Evolutionary conservation across 2,888 invertebrate genomes (phyloP).

Genomic region (Cephonodes hylas): DNA sequence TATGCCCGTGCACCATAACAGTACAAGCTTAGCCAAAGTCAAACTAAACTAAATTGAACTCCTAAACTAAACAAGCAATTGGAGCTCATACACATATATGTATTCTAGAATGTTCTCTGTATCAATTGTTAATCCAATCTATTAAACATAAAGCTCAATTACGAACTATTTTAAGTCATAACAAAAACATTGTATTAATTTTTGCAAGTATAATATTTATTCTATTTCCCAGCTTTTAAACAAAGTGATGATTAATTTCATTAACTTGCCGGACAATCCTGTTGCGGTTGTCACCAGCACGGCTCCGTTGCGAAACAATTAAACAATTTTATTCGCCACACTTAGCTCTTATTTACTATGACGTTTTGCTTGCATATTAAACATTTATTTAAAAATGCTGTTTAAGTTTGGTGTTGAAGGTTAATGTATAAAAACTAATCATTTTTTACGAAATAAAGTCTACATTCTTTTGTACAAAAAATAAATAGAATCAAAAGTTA

Average conservation of each 20-base stretch:
- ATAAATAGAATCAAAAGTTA: not conserved
- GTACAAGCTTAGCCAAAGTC: too few relatives aligned
- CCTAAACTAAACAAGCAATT: too few relatives aligned
- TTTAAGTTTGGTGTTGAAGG: too few relatives aligned
- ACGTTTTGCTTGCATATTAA: too few relatives aligned
- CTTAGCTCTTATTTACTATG: not conserved
- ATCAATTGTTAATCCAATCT: not conserved
- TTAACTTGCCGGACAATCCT: slow-evolving; percentile 28
- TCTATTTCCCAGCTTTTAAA: not conserved
- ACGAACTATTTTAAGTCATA: not conserved
- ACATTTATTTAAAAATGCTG: too few relatives aligned
- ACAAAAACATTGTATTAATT: not conserved
- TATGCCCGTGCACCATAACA: too few relatives aligned
- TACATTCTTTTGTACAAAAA: not conserved
- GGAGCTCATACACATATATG: too few relatives aligned
- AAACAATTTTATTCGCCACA: slow-evolving; percentile 20
- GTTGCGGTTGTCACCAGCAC: slow-evolving; percentile 30
- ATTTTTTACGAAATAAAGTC: too few relatives aligned
- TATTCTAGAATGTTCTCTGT: too few relatives aligned
- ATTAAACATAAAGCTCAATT: not conserved
- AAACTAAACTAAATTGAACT: too few relatives aligned
- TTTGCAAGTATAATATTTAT: not conserved
- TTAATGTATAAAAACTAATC: too few relatives aligned
- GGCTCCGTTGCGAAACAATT: slow-evolving; percentile 24
- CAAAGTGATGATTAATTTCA: slow-evolving; percentile 36